Base-by-base conservation (phyloP, 2,888 invertebrate species). In the Pogonocherus hispidulus region DNA sequence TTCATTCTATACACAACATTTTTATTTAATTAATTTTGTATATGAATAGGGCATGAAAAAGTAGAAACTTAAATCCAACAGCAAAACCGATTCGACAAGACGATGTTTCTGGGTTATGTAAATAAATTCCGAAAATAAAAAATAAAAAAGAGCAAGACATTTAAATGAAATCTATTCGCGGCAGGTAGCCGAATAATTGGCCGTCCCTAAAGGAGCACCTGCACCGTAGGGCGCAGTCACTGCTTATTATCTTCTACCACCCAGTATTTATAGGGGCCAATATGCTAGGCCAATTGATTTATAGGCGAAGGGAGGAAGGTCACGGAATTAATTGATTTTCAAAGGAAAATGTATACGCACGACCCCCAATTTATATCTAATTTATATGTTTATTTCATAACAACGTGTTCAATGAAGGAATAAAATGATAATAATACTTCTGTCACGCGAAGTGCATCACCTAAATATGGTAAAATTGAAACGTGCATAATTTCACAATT, bases 151-250 rank as follows among this genome's bases (percentile, higher is more conserved):
- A 72, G 60, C 68, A 63, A 63, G 66, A 70, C 69, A 74, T 74
- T 72, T 66, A 70, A 74, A 74, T 74, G 70, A 72, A 74, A 74
- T 72, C 72, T 67, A 69, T 74, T 66, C 74, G 63, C 74, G 63
- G 74, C 72, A 70, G 72, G 74, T 72, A 74, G 70, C 69, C 71
- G 67, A 74, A 74, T 74, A 74, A 74, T 74, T 74, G 74, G 74
- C 65, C 72, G 70, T 72, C 74, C 74, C 72, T 72, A 70, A 74
- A 70, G 66, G 71, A 72, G 72, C 74, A 74, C 70, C 74, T 74
- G 74, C 72, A 67, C 74, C 35, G 64, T 69, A 69, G 74, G 74
- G 70, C 66, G 74, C 74, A 74, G 69, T 74, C 74, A 74, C 65
- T 70, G 63, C 70, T 72, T 68, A 74, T 74, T 72, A 74, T 69